Conservation (phyloP, 2,797 vertebrate species). For the Sebastes nivosus region DNA sequence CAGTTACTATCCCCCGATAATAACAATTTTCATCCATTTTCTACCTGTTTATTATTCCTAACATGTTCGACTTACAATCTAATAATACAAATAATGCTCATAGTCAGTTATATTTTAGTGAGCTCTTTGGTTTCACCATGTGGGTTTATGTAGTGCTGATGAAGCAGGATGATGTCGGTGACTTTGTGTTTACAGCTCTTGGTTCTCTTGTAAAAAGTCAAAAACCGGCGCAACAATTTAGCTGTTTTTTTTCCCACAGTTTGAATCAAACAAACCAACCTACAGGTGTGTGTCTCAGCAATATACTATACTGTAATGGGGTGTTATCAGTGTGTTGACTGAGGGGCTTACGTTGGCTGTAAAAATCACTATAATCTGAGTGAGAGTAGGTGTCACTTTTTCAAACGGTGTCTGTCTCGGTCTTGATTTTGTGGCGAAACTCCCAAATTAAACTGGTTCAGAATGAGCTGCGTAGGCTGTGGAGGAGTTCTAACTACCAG, state of each 20-base stretch:
- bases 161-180: neutral
- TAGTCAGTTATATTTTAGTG: neutral
- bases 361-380: slow-evolving; percentile 50
- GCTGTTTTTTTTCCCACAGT: neutral
- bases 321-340: slow-evolving; percentile 24
- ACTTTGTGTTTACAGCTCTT: neutral
- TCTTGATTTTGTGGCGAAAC: slow-evolving; percentile 48
- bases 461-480: slow-evolving; percentile 37
- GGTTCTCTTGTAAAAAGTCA: neutral
- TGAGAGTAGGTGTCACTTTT: slow-evolving; percentile 51
- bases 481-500: slow-evolving; percentile 32
- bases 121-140: neutral
- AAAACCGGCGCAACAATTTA: neutral
- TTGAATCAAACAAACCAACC: neutral
- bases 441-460: slow-evolving; percentile 37
- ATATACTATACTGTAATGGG: neutral
- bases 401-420: slow-evolving; percentile 27
- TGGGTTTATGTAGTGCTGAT: neutral
- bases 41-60: neutral
- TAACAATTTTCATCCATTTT: neutral
- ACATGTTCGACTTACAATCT: neutral
- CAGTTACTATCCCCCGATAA: too few relatives aligned
- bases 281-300: neutral
- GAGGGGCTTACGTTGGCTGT: neutral
- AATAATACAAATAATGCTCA: neutral